Conservation (phyloP, 37 sponge, comb jelly and placozoan genomes). For the Beroe ovata region DNA sequence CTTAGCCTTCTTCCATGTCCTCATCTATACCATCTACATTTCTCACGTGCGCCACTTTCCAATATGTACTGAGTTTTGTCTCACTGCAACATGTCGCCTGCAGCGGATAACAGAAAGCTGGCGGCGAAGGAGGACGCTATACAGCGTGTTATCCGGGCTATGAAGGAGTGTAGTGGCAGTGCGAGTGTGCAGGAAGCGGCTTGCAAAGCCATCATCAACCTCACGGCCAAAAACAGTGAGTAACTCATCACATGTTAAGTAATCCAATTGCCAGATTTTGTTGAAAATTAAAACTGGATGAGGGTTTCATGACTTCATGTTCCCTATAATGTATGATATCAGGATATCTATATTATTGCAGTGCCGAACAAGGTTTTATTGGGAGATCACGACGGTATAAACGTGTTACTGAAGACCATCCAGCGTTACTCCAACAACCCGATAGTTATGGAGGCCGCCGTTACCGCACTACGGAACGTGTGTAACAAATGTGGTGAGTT, state of each 20-base stretch:
- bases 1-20: no score
- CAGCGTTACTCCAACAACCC: conserved; percentile 43
- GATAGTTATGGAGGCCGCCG: conserved; percentile 55
- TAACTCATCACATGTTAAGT: not conserved
- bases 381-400: conserved; percentile 46
- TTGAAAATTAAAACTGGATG: no score
- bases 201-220: conserved; percentile 66
- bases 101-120: conserved; percentile 61
- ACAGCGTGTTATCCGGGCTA: conserved; percentile 60
- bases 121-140: conserved; percentile 61
- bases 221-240: conserved; percentile 55
- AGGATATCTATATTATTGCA: no score
- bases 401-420: conserved; percentile 58
- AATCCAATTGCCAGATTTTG: no score
- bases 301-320: no score
- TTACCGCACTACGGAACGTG: conserved; percentile 46
- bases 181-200: conserved; percentile 63
- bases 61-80: not conserved
- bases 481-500: conserved; percentile 61
- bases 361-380: conserved; percentile 55
- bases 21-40: no score
- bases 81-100: not conserved
- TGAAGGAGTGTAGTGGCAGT: conserved; percentile 60
- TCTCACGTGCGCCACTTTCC: no score
- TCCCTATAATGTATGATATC: no score